phyloP scores from a whole-genome alignment of 2,797 vertebrate genomes.

The Intellagama lesueurii region DNA sequence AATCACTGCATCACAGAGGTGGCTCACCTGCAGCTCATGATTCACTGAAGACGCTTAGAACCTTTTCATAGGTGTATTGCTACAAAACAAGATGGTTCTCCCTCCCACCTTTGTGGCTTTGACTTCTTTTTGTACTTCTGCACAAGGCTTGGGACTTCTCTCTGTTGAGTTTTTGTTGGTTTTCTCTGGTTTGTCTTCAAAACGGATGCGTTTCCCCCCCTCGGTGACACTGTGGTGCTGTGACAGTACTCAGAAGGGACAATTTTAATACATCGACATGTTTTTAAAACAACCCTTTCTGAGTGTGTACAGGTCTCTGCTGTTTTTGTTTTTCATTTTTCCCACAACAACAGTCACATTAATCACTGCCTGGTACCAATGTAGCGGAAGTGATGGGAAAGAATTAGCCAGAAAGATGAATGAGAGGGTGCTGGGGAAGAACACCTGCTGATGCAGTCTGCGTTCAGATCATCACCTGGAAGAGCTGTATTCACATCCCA shows the following conservation, averaged over 20 bases:
- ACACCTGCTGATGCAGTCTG: neutral
- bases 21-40: too few relatives aligned
- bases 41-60: too few relatives aligned
- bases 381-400: neutral
- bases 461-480: neutral
- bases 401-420: neutral
- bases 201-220: too few relatives aligned
- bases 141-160: too few relatives aligned
- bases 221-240: neutral
- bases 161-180: too few relatives aligned
- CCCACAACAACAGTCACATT: neutral
- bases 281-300: neutral
- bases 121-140: too few relatives aligned
- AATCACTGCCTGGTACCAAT: neutral
- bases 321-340: neutral
- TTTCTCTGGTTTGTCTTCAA: too few relatives aligned
- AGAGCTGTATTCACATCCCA: neutral
- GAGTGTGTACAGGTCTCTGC: neutral
- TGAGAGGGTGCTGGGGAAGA: too few relatives aligned
- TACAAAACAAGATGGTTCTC: too few relatives aligned
- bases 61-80: too few relatives aligned
- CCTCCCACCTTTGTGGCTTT: too few relatives aligned
- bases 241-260: neutral
- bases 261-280: neutral
- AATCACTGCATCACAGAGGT: too few relatives aligned